Evolutionary conservation across 2,888 invertebrate species (phyloP).

Genomic region (Nephrotoma guestfalica): DNA sequence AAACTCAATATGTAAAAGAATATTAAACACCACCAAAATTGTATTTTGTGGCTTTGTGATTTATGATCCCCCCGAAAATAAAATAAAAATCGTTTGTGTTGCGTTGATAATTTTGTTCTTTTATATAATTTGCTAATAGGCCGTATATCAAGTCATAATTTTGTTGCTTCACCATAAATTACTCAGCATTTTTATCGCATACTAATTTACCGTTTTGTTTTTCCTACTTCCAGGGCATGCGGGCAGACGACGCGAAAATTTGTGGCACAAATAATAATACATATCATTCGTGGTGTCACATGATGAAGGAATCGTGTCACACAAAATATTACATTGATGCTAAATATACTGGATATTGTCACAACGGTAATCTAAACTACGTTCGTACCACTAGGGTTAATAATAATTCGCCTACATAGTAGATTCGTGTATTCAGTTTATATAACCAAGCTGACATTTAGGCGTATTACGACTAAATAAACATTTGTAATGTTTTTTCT

Average conservation of each 20-base stretch:
- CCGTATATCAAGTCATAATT: not conserved
- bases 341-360: conserved; percentile 48
- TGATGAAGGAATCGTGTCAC: conserved; percentile 60
- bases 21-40: not conserved
- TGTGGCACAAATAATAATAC: conserved; percentile 62
- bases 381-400: too few species aligned
- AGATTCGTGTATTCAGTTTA: not conserved
- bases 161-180: not conserved
- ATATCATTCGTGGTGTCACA: conserved; percentile 64
- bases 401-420: too few species aligned
- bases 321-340: conserved; percentile 58
- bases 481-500: not conserved
- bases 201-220: conserved; percentile 8
- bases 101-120: conserved; percentile 11
- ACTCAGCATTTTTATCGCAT: not conserved
- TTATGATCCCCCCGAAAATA: not conserved
- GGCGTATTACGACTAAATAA: not conserved
- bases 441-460: not conserved
- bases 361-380: conserved; percentile 17
- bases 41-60: not conserved
- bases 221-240: conserved; percentile 17
- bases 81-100: not conserved
- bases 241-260: conserved; percentile 33
- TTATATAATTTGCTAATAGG: conserved; percentile 6
- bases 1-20: not conserved